phyloP scores from a whole-genome alignment of 2,113 vertebrate genomes.

The Phalacrocorax pelagicus region DNA sequence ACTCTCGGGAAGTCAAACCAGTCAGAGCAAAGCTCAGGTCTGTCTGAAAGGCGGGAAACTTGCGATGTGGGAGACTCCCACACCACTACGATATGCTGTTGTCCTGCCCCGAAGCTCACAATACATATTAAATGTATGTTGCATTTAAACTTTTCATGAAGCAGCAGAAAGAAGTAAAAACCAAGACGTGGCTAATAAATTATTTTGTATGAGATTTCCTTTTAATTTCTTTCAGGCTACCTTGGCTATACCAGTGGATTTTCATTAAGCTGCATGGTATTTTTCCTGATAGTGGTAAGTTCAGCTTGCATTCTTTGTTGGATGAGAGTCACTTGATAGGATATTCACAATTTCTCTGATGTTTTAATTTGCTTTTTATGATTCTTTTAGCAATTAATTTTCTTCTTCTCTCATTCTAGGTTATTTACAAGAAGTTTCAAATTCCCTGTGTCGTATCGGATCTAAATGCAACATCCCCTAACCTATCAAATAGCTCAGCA shows the following conservation, averaged over 20 bases:
- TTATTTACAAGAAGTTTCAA: constrained; percentile 83
- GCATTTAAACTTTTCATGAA: background rate
- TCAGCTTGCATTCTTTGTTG: background rate
- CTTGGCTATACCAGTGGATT: constrained; percentile 85
- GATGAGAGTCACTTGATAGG: background rate
- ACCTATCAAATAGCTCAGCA: constrained; percentile 59
- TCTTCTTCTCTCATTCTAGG: constrained; percentile 62
- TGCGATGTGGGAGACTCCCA: background rate
- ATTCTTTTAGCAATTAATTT: background rate
- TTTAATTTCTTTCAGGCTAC: constrained; percentile 76
- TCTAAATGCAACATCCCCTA: constrained; percentile 62
- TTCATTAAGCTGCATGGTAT: constrained; percentile 85
- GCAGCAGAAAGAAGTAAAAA: background rate
- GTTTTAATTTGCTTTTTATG: background rate
- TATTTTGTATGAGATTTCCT: background rate
- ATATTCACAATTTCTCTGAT: background rate
- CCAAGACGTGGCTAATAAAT: background rate
- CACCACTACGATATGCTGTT: background rate
- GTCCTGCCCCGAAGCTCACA: background rate
- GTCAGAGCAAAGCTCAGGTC: background rate
- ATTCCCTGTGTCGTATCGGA: constrained; percentile 40
- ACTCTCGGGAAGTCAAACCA: background rate
- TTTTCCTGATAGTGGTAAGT: constrained; percentile 96
- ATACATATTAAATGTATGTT: background rate
- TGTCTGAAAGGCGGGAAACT: background rate